Evolutionary conservation across 2,797 vertebrate species (phyloP).

Genomic region (Mormyrops attenuatus): DNA sequence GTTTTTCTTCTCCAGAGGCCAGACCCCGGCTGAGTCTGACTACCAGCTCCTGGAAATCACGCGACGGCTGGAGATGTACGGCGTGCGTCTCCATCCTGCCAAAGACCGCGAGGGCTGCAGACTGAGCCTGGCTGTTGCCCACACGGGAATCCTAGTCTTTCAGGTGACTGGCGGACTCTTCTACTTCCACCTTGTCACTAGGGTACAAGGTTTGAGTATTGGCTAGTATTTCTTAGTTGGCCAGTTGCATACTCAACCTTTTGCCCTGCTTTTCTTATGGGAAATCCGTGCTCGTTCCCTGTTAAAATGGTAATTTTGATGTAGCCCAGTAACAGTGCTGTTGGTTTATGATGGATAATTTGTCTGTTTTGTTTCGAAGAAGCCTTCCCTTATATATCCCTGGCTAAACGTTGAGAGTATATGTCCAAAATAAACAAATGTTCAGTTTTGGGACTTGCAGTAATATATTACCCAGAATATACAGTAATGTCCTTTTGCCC

Average conservation of each 20-base stretch:
- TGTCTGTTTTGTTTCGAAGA: neutral
- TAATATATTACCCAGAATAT: neutral
- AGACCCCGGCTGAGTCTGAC: constrained; percentile 93
- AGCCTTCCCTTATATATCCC: neutral
- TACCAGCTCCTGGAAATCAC: constrained; percentile 91
- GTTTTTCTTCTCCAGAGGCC: constrained; percentile 66
- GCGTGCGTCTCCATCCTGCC: constrained; percentile 85
- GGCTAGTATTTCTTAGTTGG: neutral
- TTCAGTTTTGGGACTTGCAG: neutral
- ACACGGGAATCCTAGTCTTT: constrained; percentile 91
- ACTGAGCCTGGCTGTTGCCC: constrained; percentile 86
- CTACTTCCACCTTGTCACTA: neutral
- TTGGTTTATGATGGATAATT: neutral
- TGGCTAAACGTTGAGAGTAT: neutral
- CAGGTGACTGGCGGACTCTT: constrained; percentile 67
- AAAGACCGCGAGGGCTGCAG: constrained; percentile 91
- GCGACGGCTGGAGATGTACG: constrained; percentile 89
- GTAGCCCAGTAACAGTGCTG: neutral
- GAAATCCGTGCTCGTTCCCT: neutral
- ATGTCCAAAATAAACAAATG: neutral
- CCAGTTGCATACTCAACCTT: neutral
- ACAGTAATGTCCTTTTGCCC: neutral
- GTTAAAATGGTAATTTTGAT: neutral
- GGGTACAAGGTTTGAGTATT: neutral
- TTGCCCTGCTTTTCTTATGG: neutral